Evolutionary conservation across 1,140 invertebrate genomes (phyloP), one percentile per base, ranked within the genome.

Genomic region (Dinothrombium tinctorium): DNA sequence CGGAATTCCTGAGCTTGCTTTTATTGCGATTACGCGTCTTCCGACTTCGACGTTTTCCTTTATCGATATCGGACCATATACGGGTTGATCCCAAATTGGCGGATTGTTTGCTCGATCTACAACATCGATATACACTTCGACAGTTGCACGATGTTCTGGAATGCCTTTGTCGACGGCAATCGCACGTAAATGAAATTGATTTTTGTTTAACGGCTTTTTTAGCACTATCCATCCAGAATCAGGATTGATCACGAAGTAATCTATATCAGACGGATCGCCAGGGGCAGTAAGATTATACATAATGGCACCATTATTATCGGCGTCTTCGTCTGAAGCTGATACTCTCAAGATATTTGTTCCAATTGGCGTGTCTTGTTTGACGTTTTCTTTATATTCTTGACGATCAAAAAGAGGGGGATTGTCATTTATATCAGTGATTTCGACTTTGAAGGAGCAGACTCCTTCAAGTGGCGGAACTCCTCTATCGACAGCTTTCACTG

Each of bases 21-120:
- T 87, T 62, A 87, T 73, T 65, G 80, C 76, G 66, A 78, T 84
- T 70, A 90, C 80, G 72, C 81, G 74, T 66, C 80, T 83, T 73
- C 83, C 80, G 69, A 87, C 78, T 72, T 79, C 83, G 70, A 86
- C 78, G 76, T 87, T 87, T 77, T 90, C 83, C 72, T 76, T 76
- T 71, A 89, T 79, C 72, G 76, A 74, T 69, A 82, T 82, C 67
- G 81, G 81, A 66, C 81, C 80, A 72, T 89, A 89, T 65, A 80
- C 71, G 65, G 68, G 72, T 63, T 71, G 69, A 69, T 87, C 79
- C 82, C 82, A 90, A 60, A 84, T 70, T 62, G 83, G 83, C 60
- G 83, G 82, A 71, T 38, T 87, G 75, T 86, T 87, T 72, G 86
- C 84, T 66, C 80, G 76, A 73, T 87, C 81, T 68, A 90, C 81